Conservation (phyloP, 2,797 vertebrate genomes). For the Lophius americanus region DNA sequence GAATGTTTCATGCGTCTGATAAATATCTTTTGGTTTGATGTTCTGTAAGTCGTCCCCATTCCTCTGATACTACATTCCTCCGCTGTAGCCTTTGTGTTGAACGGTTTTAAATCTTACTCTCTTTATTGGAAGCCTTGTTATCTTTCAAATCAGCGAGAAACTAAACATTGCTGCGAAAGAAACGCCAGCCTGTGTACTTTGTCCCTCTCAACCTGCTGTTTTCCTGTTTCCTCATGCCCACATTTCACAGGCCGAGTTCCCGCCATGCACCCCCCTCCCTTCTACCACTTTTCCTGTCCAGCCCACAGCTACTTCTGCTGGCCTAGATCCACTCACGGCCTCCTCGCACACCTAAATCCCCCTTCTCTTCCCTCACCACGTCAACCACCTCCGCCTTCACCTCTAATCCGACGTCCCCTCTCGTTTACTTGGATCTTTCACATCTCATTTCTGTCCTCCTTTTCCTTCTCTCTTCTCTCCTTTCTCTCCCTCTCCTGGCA, state of each 20-base stretch:
- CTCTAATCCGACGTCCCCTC: no score
- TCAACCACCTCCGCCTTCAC: not conserved
- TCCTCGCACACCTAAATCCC: constrained; percentile 35
- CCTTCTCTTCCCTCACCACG: constrained; percentile 29
- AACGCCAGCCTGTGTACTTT: constrained; percentile 31
- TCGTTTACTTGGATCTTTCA: constrained; percentile 6
- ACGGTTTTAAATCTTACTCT: constrained; percentile 3
- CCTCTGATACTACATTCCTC: not conserved
- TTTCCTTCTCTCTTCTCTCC: constrained; percentile 9
- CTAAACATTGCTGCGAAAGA: constrained; percentile 21
- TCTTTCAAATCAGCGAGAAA: constrained; percentile 38
- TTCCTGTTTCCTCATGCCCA: constrained; percentile 62
- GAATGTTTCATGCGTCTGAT: no score
- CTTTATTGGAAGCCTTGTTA: not conserved
- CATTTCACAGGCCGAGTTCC: constrained; percentile 61
- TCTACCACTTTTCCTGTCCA: constrained; percentile 32
- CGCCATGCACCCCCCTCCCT: constrained; percentile 38
- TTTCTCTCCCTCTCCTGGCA: constrained; percentile 6
- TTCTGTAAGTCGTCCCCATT: no score
- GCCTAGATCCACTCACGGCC: constrained; percentile 28
- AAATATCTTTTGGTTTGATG: no score
- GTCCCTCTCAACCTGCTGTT: constrained; percentile 53
- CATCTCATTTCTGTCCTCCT: constrained; percentile 1
- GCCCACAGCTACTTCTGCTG: constrained; percentile 21
- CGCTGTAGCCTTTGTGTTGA: not conserved